These are phyloP conservation scores for Sarcophaga bullata DNA, from an alignment of 1,140 invertebrate genomes.

Conservation along the genomic window DNA sequence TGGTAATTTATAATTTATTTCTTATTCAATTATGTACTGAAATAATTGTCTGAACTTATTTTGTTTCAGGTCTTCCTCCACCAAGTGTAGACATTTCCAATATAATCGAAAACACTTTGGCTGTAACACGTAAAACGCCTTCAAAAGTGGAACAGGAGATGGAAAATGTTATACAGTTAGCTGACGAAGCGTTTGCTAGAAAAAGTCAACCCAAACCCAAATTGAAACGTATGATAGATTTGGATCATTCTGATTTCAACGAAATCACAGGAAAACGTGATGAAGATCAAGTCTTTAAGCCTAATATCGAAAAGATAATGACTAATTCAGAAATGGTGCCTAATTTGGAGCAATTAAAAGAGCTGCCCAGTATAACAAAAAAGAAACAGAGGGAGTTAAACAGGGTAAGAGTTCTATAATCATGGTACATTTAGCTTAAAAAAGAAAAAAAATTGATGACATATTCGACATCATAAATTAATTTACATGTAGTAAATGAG, in stretches of 20 bases:
- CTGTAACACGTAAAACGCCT: constrained; percentile 20
- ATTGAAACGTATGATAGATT: constrained; percentile 64
- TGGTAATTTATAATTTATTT: constrained; percentile 42
- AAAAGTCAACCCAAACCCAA: constrained; percentile 51
- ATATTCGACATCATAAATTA: constrained; percentile 62
- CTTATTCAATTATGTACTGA: not conserved
- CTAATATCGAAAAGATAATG: constrained; percentile 71
- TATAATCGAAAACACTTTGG: constrained; percentile 42
- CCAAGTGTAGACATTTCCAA: constrained; percentile 45
- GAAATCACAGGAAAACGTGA: constrained; percentile 47
- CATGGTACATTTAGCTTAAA: not conserved
- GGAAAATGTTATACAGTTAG: constrained; percentile 44
- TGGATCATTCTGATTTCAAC: constrained; percentile 67
- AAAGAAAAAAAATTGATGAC: constrained; percentile 48
- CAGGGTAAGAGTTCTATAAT: constrained; percentile 67
- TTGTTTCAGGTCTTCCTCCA: constrained; percentile 45
- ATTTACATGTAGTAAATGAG: constrained; percentile 1
- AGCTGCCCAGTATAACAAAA: constrained; percentile 71
- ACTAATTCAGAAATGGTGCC: constrained; percentile 73
- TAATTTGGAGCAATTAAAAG: constrained; percentile 74
- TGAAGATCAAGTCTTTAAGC: constrained; percentile 52
- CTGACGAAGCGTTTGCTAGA: constrained; percentile 47
- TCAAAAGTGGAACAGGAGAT: constrained; percentile 46
- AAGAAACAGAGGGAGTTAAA: constrained; percentile 70
- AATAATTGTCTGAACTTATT: not conserved